Base-by-base conservation (phyloP, 1,140 invertebrate species). In the Aphis craccivora region DNA sequence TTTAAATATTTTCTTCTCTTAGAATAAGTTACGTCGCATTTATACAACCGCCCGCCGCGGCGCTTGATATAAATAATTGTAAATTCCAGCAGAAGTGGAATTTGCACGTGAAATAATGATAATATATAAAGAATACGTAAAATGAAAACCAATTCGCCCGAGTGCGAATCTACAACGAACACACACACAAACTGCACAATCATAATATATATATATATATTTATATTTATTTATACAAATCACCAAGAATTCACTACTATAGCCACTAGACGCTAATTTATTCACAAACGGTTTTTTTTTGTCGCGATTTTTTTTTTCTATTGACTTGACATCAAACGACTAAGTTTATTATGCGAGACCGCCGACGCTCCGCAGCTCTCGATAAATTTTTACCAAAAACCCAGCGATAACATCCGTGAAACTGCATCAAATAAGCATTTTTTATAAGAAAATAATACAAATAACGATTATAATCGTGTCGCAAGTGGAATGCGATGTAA, bases 21-120 rank as follows among this genome's bases (percentile, higher is more conserved):
- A 0, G 14, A n/a, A 76, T n/a, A 76, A 76, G 30, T 6, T 18
- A 76, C 60, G 60, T 76, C 4, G 60, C 30, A 35, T 76, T 18
- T 6, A 18, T 14, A 76, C 11, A 18, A n/a, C 18, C 45, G 18
- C 45, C 25, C 84, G 14, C 30, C 84, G 40, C 40, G 84, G 25
- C 84, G 40, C 83, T 48, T 45, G 30, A 48, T 88, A 48, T 76
- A n/a, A 76, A 35, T 76, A 88, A 88, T 88, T 45, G 84, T 86
- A 45, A 30, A 48, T 88, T 48, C 45, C 30, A 8, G 86, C 20
- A 20, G 86, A 88, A 88, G 86, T 88, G 30, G 45, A 88, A 88
- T 88, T 88, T n/a, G 84, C 84, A 87, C 14, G 84, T 45, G 5
- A 88, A 88, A 88, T 48, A 88, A 76, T n/a, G 30, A 67, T n/a